A percentile compares a stretch with the other conserved stretches of the same genome.
phyloP scores from a whole-genome alignment of 1,140 invertebrate species.

The Tachypleus tridentatus region DNA sequence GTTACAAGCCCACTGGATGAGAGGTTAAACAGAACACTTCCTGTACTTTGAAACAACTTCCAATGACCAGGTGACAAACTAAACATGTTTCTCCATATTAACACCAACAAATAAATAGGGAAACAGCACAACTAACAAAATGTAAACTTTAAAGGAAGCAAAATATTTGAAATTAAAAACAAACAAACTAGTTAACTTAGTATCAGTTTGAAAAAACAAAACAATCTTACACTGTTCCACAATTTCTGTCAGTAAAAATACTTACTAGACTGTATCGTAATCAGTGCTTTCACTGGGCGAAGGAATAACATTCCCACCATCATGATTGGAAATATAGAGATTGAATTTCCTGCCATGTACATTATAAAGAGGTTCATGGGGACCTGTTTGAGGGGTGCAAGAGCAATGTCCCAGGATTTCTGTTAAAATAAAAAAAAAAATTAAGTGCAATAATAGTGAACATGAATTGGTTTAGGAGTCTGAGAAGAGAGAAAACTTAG shows the following conservation, averaged over 20 bases:
- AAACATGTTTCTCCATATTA: no score
- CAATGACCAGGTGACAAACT: no score
- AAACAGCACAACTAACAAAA: no score
- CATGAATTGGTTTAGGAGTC: no score
- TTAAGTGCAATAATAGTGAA: background rate
- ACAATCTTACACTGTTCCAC: no score
- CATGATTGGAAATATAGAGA: slow-evolving; percentile 99
- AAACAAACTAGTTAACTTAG: background rate
- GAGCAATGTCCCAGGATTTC: slow-evolving; percentile 94
- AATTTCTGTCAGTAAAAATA: slow-evolving; percentile 12
- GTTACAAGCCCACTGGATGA: no score
- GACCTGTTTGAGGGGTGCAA: slow-evolving; percentile 81
- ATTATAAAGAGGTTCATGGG: slow-evolving; percentile 99
- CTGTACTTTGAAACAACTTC: no score
- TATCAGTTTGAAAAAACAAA: no score
- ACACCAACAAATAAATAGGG: no score
- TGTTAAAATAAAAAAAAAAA: slow-evolving; percentile 28
- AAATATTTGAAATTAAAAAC: background rate
- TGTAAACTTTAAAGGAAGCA: background rate
- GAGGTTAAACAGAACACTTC: no score
- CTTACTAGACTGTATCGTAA: slow-evolving; percentile 68
- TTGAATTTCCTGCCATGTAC: slow-evolving; percentile 99
- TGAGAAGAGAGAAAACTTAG: no score
- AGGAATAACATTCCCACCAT: slow-evolving; percentile 99
- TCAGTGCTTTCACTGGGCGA: slow-evolving; percentile 85